phyloP scores from a whole-genome alignment of 2,113 vertebrate species.

The Hassar affinis region DNA sequence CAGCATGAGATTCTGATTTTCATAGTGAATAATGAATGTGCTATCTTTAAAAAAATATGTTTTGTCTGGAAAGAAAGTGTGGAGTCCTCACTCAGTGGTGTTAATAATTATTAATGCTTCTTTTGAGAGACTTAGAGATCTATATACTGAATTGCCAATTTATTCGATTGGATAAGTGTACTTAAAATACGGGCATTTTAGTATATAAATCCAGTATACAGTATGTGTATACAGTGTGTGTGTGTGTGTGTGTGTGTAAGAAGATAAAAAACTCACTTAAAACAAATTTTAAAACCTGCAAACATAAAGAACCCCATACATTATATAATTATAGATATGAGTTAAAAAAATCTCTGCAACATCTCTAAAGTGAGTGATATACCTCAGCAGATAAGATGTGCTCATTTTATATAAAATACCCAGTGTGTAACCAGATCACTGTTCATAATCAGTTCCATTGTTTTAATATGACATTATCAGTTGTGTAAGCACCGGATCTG shows the following conservation, averaged over 20 bases:
- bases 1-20: slow-evolving; percentile 79
- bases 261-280: slow-evolving; percentile 27
- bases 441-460: slow-evolving; percentile 45
- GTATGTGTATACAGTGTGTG: not conserved
- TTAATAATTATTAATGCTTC: slow-evolving; percentile 62
- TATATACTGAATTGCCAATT: not conserved
- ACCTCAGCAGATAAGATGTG: not conserved
- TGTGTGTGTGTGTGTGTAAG: not conserved
- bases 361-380: not conserved
- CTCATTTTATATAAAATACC: slow-evolving; percentile 1
- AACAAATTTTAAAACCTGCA: not conserved
- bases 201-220: not conserved
- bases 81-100: slow-evolving; percentile 47
- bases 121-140: slow-evolving; percentile 18
- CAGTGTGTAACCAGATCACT: slow-evolving; percentile 33
- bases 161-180: not conserved
- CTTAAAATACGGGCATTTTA: not conserved
- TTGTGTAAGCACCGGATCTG: slow-evolving; percentile 15
- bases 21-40: slow-evolving; percentile 72
- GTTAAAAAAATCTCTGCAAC: not conserved
- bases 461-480: slow-evolving; percentile 38
- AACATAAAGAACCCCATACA: not conserved
- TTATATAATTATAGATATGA: not conserved
- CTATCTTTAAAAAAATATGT: slow-evolving; percentile 59
- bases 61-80: slow-evolving; percentile 63